These are phyloP conservation scores for Rhinella marina DNA, from an alignment of 2,797 vertebrate species.

Conservation along the genomic window DNA sequence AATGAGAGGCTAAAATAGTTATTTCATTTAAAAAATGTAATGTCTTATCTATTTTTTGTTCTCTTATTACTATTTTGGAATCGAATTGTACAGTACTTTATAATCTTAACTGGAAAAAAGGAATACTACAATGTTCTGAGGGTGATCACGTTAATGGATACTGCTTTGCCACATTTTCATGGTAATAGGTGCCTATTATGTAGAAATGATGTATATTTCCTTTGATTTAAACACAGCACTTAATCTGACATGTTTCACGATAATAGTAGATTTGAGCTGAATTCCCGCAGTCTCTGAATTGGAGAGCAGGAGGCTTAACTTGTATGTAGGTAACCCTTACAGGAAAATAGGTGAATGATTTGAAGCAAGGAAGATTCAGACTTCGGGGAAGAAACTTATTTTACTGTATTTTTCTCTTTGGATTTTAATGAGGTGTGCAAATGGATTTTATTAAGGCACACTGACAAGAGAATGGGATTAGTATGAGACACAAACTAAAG, in stretches of 20 bases:
- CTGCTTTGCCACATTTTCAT: constrained; percentile 21
- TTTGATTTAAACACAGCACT: not conserved
- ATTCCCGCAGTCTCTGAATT: constrained; percentile 20
- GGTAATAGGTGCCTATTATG: constrained; percentile 19
- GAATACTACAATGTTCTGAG: not conserved
- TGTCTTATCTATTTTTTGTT: not conserved
- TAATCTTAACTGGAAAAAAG: not conserved
- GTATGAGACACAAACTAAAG: not conserved
- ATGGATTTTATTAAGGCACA: constrained; percentile 35
- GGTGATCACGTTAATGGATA: not conserved
- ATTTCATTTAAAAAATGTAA: too few relatives aligned
- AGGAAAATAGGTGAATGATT: not conserved
- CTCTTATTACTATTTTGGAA: not conserved
- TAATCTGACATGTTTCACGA: not conserved
- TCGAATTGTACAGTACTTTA: not conserved
- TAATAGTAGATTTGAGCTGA: not conserved
- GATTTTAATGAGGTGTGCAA: constrained; percentile 33
- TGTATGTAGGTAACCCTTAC: not conserved
- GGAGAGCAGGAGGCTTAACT: not conserved
- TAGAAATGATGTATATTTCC: constrained; percentile 5
- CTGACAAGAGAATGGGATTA: constrained; percentile 6
- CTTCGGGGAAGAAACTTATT: not conserved
- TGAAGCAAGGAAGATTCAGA: not conserved
- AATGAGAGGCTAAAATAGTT: too few relatives aligned
- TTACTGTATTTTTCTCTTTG: not conserved